These are phyloP conservation scores for Catocala sponsa DNA, from an alignment of 2,888 invertebrate species.

Conservation along the genomic window DNA sequence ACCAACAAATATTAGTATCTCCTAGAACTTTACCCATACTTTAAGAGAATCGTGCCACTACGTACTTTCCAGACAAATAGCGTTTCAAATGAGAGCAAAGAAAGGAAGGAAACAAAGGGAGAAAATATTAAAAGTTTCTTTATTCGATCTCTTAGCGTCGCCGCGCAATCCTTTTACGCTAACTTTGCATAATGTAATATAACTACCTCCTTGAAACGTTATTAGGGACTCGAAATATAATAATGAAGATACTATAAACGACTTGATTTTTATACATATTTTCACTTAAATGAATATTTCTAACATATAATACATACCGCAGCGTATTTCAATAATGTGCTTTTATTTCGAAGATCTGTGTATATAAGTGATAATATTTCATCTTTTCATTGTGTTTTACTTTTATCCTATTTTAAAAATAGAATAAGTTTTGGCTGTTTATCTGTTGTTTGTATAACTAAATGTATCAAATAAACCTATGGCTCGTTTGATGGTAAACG, in stretches of 20 bases:
- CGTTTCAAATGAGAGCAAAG: constrained; percentile 63
- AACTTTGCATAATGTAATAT: constrained; percentile 72
- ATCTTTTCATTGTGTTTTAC: no score
- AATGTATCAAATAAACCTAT: no score
- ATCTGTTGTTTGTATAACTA: no score
- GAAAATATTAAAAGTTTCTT: constrained; percentile 76
- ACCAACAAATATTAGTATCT: not conserved
- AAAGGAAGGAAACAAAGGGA: constrained; percentile 54
- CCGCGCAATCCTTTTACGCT: constrained; percentile 66
- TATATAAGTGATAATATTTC: no score
- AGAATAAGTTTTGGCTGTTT: no score
- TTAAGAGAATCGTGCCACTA: constrained; percentile 11
- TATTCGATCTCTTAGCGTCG: constrained; percentile 66
- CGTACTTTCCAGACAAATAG: constrained; percentile 42
- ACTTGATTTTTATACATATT: not conserved
- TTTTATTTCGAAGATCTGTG: no score
- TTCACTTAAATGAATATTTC: no score
- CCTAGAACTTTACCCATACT: not conserved
- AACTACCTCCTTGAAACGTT: constrained; percentile 28
- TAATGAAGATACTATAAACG: constrained; percentile 21
- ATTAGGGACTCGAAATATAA: constrained; percentile 17
- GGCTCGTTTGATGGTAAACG: no score
- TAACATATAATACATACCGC: no score
- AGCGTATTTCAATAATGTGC: no score
- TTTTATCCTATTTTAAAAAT: no score